These are phyloP conservation scores for Tiphia femorata DNA, from an alignment of 2,888 invertebrate species.

Conservation along the genomic window DNA sequence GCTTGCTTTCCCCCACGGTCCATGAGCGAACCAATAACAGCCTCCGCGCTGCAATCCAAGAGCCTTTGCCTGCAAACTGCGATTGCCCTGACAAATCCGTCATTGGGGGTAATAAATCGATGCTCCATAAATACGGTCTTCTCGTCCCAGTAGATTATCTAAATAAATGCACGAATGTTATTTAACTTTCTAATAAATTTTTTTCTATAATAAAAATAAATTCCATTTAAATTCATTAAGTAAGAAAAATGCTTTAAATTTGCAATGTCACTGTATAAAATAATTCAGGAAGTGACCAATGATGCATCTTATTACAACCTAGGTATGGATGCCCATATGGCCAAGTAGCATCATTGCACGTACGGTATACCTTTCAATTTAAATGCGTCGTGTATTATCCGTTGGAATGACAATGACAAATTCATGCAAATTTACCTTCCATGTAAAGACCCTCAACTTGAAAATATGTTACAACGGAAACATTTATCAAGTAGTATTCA, in stretches of 20 bases:
- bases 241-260: no score
- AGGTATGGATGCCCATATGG: no score
- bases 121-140: constrained; percentile 88
- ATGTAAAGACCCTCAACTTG: no score
- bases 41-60: constrained; percentile 69
- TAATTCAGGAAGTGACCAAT: no score
- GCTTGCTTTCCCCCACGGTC: constrained; percentile 64
- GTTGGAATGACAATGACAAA: constrained; percentile 25
- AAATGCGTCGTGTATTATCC: constrained; percentile 20
- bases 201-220: no score
- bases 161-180: no score
- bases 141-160: constrained; percentile 90
- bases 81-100: constrained; percentile 77
- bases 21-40: constrained; percentile 67
- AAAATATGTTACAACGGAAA: no score
- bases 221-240: no score
- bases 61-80: constrained; percentile 67
- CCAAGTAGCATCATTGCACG: background rate
- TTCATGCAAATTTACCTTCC: constrained; percentile 37
- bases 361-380: constrained; percentile 12
- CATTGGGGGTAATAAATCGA: constrained; percentile 79
- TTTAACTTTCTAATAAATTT: no score
- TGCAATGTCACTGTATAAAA: no score
- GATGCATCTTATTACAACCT: no score
- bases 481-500: no score